Percentiles rank a stretch among this genome's conserved stretches.
Conservation (phyloP, 2,797 vertebrate genomes). For the Bufotes viridis region DNA sequence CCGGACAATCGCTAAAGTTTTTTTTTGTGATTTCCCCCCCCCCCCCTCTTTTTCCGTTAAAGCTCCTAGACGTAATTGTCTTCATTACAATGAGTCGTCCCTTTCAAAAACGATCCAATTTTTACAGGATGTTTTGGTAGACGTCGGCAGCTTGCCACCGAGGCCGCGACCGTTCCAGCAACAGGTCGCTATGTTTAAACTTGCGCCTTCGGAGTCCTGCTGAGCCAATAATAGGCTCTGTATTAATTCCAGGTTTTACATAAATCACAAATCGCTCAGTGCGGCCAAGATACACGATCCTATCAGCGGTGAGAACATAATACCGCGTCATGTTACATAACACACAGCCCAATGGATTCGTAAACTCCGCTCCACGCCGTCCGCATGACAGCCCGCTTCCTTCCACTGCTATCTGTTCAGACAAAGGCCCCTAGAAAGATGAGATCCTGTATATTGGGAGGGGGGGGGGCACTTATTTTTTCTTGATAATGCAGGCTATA, state of each 20-base stretch:
- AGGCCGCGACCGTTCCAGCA: conserved; percentile 44
- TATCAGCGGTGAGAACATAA: conserved; percentile 35
- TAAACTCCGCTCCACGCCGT: conserved; percentile 7
- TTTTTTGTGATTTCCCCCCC: neutral
- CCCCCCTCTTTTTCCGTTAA: neutral
- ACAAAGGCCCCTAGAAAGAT: neutral
- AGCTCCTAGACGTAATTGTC: neutral
- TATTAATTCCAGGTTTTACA: conserved; percentile 54
- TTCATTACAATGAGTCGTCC: neutral
- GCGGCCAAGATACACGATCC: conserved; percentile 47
- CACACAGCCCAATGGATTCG: neutral
- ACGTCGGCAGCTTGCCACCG: conserved; percentile 44
- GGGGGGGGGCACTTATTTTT: neutral
- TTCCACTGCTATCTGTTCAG: neutral
- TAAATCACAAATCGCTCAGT: conserved; percentile 43
- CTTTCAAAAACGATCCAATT: conserved; percentile 11
- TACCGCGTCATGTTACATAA: conserved; percentile 50
- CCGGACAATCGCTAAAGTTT: no score
- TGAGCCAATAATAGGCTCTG: conserved; percentile 48
- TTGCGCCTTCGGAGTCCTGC: conserved; percentile 34
- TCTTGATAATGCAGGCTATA: neutral
- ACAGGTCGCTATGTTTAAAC: conserved; percentile 53
- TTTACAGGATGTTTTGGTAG: conserved; percentile 33
- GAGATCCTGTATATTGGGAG: neutral
- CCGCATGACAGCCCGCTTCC: neutral